Evolutionary conservation across 2,888 invertebrate species (phyloP), one percentile per base, ranked within the genome.

Genomic region (Euclidia mi): DNA sequence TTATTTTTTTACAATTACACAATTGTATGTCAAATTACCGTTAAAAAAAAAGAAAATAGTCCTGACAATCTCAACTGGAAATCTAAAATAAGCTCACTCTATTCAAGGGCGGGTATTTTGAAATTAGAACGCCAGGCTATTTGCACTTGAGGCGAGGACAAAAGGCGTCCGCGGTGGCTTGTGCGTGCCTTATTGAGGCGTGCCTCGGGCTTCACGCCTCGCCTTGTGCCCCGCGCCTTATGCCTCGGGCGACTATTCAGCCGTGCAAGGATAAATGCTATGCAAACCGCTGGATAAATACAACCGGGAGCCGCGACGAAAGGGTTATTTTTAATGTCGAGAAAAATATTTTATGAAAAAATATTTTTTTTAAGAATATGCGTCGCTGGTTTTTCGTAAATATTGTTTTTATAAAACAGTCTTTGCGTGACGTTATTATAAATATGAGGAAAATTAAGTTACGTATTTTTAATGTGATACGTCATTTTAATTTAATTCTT

Each of bases 121-220:
- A 87, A 90, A 90, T 91, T 91, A 91, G 88, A 87, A 86, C 90
- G 89, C 87, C 75, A 87, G 86, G 87, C 89, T 91, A 90, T 91
- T 91, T 91, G 88, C 90, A 90, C 88, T 89, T 86, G 82, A 91
- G 84, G 71, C 71, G 73, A 57, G 83, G 75, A 88, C 86, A 89
- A 89, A 89, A 85, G 86, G 57, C 65, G 76, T 64, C 46, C 78
- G 71, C 65, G 68, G 61, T 59, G 75, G 72, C 72, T 65, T 79
- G 79, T 85, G 87, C 87, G 87, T 84, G 83, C 79, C 81, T 84
- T 80, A 82, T 79, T 78, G 82, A 79, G 73, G 73, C 48, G 38
- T 40, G 56, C 56, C 56, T 52, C 43, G 32, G 43, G 80, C 79
- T 25, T 20, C n/a, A 32, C 20, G 35, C 37, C 44, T 51, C 38